Evolutionary conservation across 2,888 invertebrate species (phyloP).

Genomic region (Leucophora obtusa): DNA sequence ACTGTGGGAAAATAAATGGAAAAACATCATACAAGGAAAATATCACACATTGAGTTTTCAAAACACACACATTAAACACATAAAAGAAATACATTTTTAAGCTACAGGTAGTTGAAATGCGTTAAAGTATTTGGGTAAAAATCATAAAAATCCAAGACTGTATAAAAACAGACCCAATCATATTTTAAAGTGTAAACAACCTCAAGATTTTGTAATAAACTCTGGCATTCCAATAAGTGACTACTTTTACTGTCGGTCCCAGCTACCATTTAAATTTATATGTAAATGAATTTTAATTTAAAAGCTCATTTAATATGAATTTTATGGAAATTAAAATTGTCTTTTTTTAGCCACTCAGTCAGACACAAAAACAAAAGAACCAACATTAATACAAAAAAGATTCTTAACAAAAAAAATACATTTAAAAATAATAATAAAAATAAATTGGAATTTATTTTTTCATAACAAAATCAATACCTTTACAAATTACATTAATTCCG

Average conservation of each 20-base stretch:
- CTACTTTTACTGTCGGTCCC: too few relatives aligned
- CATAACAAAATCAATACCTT: background rate
- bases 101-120: background rate
- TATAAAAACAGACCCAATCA: constrained; percentile 11
- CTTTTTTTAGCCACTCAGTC: background rate
- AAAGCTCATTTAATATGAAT: constrained; percentile 57
- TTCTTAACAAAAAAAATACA: background rate
- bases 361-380: background rate
- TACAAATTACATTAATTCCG: background rate
- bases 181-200: constrained; percentile 13
- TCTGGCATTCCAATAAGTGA: constrained; percentile 4
- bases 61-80: background rate
- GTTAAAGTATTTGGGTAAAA: background rate
- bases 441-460: constrained; percentile 3
- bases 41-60: background rate
- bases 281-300: constrained; percentile 54
- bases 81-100: background rate
- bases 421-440: constrained; percentile 2
- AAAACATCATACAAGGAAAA: background rate
- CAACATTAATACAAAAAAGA: background rate
- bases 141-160: background rate
- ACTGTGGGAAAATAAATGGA: constrained; percentile 64
- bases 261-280: constrained; percentile 14
- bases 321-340: constrained; percentile 60
- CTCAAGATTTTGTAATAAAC: constrained; percentile 11